Base-by-base conservation (phyloP, 1,140 invertebrate species). In the Drosophila fuyamai region DNA sequence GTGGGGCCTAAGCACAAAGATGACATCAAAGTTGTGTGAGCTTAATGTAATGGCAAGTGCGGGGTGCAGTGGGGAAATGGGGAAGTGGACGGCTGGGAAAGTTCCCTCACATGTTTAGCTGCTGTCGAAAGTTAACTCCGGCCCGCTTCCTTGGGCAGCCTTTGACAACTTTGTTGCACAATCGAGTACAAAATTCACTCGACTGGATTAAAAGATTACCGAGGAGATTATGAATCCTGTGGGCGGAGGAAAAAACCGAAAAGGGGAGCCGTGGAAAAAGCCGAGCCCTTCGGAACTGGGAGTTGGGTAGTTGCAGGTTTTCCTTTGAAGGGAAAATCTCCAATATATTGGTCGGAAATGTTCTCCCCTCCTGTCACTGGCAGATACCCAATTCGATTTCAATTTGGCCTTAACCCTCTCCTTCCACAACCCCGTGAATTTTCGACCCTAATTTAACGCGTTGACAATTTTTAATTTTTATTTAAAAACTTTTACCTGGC, bases 201-300 rank as follows among this genome's bases (percentile, higher is more conserved):
- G 84, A 89, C 80, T 91, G 88, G 88, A 91, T 91, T 91, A 91
- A 91, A 84, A 91, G 88, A 91, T 91, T 91, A 91, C 83, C 75
- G 60, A 53, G 53, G 66, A 81, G 88, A 91, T 91, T 91, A 91
- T 91, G 84, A 91, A 77, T 81, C 77, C 66, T 67, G 59, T 16
- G 44, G 13, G 60, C 18, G 9, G 41, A 23, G n/a, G 8, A 5
- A n/a, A 59, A 32, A 27, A 35, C 14, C n/a, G 38, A 6, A 23
- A 7, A 35, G 16, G 16, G 16, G 36, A 40, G 10, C 29, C 7
- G 27, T 46, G 13, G 27, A 56, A 43, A 47, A 16, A 50, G 9
- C 43, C 38, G 14, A 35, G 32, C 63, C 61, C 59, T 74, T 32
- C 48, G 12, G 16, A 47, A 40, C 46, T 58, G 46, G 4, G 23